Evolutionary conservation across 2,888 invertebrate species (phyloP).

Genomic region (Disparrhopalites patrizii): DNA sequence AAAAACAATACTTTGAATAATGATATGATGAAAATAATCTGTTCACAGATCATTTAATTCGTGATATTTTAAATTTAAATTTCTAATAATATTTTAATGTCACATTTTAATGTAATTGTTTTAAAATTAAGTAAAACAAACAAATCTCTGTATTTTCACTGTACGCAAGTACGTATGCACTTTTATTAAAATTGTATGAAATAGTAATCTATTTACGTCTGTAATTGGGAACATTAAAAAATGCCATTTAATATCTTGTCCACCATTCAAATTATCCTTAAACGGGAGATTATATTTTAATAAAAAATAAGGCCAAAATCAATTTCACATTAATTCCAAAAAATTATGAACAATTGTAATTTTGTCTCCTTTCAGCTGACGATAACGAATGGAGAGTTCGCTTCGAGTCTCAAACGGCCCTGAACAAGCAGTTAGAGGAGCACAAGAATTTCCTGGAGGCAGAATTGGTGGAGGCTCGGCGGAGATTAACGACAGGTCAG

Average conservation of each 20-base stretch:
- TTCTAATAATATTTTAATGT: background rate
- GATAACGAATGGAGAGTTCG: constrained; percentile 53
- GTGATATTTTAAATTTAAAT: too few species aligned
- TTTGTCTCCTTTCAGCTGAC: constrained; percentile 3
- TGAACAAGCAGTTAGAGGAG: constrained; percentile 49
- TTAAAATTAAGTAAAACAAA: too few species aligned
- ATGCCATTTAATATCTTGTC: background rate
- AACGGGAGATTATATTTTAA: background rate
- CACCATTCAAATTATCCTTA: background rate
- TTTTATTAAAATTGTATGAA: too few species aligned
- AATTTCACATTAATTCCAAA: background rate
- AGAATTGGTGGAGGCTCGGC: constrained; percentile 50
- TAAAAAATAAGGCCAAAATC: background rate
- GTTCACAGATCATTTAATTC: too few species aligned
- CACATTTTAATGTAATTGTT: too few species aligned
- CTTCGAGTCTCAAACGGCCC: constrained; percentile 50
- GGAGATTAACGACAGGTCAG: constrained; percentile 48
- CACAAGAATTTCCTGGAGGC: constrained; percentile 50
- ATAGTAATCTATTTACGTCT: too few species aligned
- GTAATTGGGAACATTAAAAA: background rate
- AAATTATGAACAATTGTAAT: too few species aligned
- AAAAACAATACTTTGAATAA: background rate
- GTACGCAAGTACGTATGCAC: too few species aligned
- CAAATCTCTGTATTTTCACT: too few species aligned
- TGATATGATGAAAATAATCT: background rate